Base-by-base conservation (phyloP, 1,140 invertebrate species). In the Oscheius sp. region DNA sequence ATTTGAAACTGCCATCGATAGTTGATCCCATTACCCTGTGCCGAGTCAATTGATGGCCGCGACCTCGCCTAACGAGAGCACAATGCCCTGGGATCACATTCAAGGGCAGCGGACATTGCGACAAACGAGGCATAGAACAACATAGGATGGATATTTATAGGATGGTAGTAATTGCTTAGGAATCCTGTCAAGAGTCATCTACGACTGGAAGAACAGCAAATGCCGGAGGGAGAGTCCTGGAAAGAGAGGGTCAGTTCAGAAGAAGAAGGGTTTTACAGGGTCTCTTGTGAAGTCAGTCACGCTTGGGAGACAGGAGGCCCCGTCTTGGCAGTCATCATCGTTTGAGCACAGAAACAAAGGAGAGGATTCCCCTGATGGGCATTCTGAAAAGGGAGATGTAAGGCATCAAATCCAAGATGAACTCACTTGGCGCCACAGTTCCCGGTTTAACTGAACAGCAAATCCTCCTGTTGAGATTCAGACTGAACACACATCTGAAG, bases 21-120 rank as follows among this genome's bases (percentile, higher is more conserved):
- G n/a, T n/a, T n/a, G n/a, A n/a, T n/a, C n/a, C n/a, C n/a, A n/a
- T n/a, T n/a, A n/a, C n/a, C n/a, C n/a, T n/a, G n/a, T n/a, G n/a
- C n/a, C n/a, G n/a, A n/a, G n/a, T n/a, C n/a, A n/a, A n/a, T n/a
- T n/a, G n/a, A n/a, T n/a, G 23, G 38, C 10, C 23, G 4, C 49
- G 49, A 26, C 49, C 49, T 55, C 28, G 49, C 15, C 49, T 55
- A 55, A 55, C 49, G 49, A 55, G n/a, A n/a, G n/a, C n/a, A n/a
- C n/a, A n/a, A n/a, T n/a, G n/a, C 49, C 28, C 49, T 42, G 7
- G 49, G 49, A 55, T 55, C 49, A 26, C 28, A 55, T 55, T 55
- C 49, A 55, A 55, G 49, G 49, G 7, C 23, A 26, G 49, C 49
- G 49, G 49, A 55, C 15, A 55, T 55, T 55, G 49, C 49, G 49